Conservation (phyloP, 2,888 invertebrate species). For the Dendrolimus houi region DNA sequence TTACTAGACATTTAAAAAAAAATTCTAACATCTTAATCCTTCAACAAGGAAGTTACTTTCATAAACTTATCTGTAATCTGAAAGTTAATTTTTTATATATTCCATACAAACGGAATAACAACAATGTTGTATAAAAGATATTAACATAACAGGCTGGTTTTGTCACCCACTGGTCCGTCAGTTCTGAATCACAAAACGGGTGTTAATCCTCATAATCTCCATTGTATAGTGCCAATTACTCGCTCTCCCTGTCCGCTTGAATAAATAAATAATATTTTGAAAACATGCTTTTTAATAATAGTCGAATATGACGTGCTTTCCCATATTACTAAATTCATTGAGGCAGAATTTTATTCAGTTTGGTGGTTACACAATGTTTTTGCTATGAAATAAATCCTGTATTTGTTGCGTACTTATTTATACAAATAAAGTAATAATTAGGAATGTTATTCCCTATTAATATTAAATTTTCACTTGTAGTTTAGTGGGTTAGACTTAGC, state of each 20-base stretch:
- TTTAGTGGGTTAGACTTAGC: no score
- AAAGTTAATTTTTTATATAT: background rate
- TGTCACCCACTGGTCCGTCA: conserved; percentile 51
- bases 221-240: conserved; percentile 71
- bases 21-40: background rate
- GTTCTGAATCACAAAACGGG: conserved; percentile 70
- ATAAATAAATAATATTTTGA: conserved; percentile 66
- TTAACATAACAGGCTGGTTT: conserved; percentile 68
- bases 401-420: no score
- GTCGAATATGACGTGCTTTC: background rate
- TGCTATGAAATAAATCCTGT: no score
- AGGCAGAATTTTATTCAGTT: background rate
- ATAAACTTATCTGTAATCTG: background rate
- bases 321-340: background rate
- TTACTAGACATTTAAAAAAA: no score
- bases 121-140: conserved; percentile 42
- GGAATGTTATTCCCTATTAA: no score
- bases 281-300: conserved; percentile 17
- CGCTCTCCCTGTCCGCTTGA: conserved; percentile 71
- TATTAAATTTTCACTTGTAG: no score
- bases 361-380: no score
- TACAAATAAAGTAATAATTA: no score
- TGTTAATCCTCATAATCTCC: conserved; percentile 66
- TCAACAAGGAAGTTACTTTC: background rate
- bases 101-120: background rate